Evolutionary conservation across 2,888 invertebrate species (phyloP).

Genomic region (Prenolepis imparis): DNA sequence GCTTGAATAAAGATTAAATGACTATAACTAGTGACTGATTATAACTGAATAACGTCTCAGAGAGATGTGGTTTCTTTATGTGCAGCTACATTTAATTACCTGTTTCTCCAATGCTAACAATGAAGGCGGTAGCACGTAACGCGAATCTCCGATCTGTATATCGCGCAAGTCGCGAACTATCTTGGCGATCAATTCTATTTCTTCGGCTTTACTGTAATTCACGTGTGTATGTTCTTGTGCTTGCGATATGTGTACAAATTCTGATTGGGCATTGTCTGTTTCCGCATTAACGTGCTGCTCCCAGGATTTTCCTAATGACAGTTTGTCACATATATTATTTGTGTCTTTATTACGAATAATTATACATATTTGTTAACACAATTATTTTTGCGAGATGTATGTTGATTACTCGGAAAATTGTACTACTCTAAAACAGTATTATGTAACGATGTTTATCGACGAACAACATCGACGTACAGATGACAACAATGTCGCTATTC

Average conservation of each 20-base stretch:
- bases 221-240: slow-evolving; percentile 28
- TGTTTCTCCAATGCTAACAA: slow-evolving; percentile 67
- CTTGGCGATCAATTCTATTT: slow-evolving; percentile 67
- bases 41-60: background rate
- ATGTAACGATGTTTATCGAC: slow-evolving; percentile 8
- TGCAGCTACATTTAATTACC: slow-evolving; percentile 54
- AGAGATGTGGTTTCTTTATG: background rate
- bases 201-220: slow-evolving; percentile 53
- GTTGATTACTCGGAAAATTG: background rate
- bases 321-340: slow-evolving; percentile 14
- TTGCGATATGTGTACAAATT: slow-evolving; percentile 13
- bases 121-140: slow-evolving; percentile 51
- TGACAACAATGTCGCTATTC: slow-evolving; percentile 34
- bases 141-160: slow-evolving; percentile 78
- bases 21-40: background rate
- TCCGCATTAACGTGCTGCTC: slow-evolving; percentile 37
- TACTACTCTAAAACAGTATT: background rate
- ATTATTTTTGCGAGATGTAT: background rate
- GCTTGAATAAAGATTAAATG: slow-evolving; percentile 5
- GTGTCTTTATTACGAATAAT: background rate
- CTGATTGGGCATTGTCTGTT: slow-evolving; percentile 13
- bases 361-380: background rate
- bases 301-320: slow-evolving; percentile 44
- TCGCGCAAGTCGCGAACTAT: slow-evolving; percentile 73
- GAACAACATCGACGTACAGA: slow-evolving; percentile 6